Conservation (phyloP, 2,113 vertebrate genomes). For the Pseudopipra pipra region DNA sequence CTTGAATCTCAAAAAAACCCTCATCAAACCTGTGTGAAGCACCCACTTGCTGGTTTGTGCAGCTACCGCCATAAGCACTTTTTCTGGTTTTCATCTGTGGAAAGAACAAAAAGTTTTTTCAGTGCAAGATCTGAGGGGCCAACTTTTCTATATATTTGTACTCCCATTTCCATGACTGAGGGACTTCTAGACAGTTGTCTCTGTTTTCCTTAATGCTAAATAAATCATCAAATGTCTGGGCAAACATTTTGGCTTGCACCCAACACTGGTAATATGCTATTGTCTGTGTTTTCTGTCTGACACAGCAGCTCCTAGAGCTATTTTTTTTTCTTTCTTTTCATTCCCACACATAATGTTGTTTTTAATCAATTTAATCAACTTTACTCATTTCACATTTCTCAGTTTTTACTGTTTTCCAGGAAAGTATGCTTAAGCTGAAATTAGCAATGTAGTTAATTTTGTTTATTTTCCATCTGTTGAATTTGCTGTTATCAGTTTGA, state of each 20-base stretch:
- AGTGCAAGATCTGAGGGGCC: neutral
- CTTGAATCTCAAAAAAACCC: neutral
- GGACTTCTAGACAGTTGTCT: slow-evolving; percentile 45
- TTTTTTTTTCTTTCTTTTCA: neutral
- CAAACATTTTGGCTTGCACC: slow-evolving; percentile 43
- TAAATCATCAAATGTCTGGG: slow-evolving; percentile 57
- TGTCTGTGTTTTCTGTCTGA: slow-evolving; percentile 57
- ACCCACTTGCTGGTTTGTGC: neutral
- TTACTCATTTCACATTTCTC: neutral
- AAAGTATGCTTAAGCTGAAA: neutral
- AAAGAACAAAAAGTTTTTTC: neutral
- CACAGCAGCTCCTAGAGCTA: slow-evolving; percentile 12
- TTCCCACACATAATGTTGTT: slow-evolving; percentile 33
- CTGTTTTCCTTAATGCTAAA: slow-evolving; percentile 57
- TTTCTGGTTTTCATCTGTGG: neutral
- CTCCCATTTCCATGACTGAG: neutral
- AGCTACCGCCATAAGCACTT: neutral
- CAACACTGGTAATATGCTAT: neutral
- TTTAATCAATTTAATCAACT: slow-evolving; percentile 7
- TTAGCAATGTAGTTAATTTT: neutral
- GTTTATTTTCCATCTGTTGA: slow-evolving; percentile 25
- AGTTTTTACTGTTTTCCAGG: neutral
- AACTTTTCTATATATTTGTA: neutral
- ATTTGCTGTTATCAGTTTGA: slow-evolving; percentile 1
- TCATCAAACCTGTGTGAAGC: neutral